Base-by-base conservation (phyloP, 2,888 invertebrate species). In the Lottia gigantea region DNA sequence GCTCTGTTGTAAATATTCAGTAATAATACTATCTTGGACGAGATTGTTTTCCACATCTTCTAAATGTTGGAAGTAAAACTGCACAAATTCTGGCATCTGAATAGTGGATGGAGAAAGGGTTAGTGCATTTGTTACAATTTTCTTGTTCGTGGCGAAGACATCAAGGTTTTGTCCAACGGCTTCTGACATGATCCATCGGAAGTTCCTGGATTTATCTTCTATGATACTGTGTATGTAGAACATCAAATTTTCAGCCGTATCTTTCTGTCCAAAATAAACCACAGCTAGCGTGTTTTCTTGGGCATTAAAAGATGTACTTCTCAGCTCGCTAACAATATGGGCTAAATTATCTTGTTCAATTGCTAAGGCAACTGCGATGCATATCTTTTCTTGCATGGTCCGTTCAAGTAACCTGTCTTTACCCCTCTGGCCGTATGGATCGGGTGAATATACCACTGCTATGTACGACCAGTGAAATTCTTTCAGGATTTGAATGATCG, bases 131-230 rank as follows among this genome's bases (percentile, higher is more conserved):
- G 74, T 67, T 0, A 77, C 74, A 25, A 77, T 65, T 11, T 75
- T 72, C 7, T 64, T 61, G n/a, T 68, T 61, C 47, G 64, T 66
- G 11, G 71, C 65, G 25, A 78, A 75, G 6, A 74, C 67, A 8
- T 70, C 73, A 1, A 68, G 61, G 70, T 77, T 74, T 26, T 75
- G 75, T 23, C 82, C 80, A 8, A 81, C 74, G 31, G 78, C 74
- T 63, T 82, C 82, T 0, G 80, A 79, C 71, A 84, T 74, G 7
- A 85, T 72, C 79, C 82, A 82, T 31, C 74, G 75, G 23, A 84
- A 66, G 19, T 55, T 55, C 55, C 14, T 23, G 19, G 19, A 15
- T 23, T 23, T 55, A 23, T 55, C 19, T 63, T 46, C 16, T 40
- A 12, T 26, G 49, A 68, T 3, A 23, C 55, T 55, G 11, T 40